Evolutionary conservation across 2,888 invertebrate genomes (phyloP).

Genomic region (Automeris io): DNA sequence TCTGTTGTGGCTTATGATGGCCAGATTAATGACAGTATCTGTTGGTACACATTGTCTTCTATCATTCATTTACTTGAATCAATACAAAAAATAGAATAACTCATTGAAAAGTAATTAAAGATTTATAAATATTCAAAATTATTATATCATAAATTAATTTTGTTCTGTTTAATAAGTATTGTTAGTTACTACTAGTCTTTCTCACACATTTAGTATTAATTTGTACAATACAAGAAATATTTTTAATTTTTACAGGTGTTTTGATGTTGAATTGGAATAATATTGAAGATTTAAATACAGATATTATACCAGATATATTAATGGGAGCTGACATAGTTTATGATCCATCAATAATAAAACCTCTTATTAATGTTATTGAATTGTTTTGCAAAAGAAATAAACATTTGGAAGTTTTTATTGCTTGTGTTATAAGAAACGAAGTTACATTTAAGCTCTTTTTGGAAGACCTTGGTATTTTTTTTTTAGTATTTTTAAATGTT

Average conservation of each 20-base stretch:
- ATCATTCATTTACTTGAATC: too few species aligned
- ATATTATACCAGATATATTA: slow-evolving; percentile 48
- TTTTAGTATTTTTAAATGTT: background rate
- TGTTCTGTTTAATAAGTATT: too few species aligned
- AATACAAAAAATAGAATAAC: too few species aligned
- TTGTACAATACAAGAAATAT: too few species aligned
- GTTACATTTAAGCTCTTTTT: slow-evolving; percentile 79
- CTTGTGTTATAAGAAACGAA: slow-evolving; percentile 77
- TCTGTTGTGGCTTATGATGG: too few species aligned
- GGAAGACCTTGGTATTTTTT: slow-evolving; percentile 65
- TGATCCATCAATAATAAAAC: slow-evolving; percentile 52
- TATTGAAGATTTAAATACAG: slow-evolving; percentile 25
- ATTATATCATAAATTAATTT: too few species aligned
- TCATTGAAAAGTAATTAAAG: too few species aligned
- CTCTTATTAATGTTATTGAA: slow-evolving; percentile 45
- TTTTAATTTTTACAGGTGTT: slow-evolving; percentile 34
- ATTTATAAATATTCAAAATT: too few species aligned
- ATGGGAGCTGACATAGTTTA: slow-evolving; percentile 67
- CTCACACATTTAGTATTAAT: too few species aligned
- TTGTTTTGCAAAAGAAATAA: slow-evolving; percentile 40
- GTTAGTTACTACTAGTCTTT: too few species aligned
- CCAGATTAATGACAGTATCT: too few species aligned
- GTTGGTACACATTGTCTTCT: too few species aligned
- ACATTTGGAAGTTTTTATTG: slow-evolving; percentile 45
- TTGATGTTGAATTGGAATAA: slow-evolving; percentile 53